These are phyloP conservation scores for Netelia inedita DNA, from an alignment of 2,888 invertebrate species.

Conservation along the genomic window DNA sequence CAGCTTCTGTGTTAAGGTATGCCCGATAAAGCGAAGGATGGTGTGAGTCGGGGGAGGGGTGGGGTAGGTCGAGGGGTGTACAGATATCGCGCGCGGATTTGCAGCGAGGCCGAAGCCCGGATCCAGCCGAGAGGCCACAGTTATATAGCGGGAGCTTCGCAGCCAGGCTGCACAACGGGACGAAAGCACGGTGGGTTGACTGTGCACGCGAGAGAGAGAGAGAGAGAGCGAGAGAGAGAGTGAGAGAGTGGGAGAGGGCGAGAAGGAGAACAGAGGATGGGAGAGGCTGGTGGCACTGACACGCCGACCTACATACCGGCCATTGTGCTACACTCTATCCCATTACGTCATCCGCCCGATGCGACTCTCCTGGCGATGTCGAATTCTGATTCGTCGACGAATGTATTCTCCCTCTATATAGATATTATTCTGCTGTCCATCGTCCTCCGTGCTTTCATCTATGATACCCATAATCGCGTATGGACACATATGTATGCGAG, in stretches of 20 bases:
- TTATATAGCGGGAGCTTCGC: slow-evolving; percentile 37
- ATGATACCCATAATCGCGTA: slow-evolving; percentile 6
- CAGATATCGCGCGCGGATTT: slow-evolving; percentile 64
- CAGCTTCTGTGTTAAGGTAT: slow-evolving; percentile 20
- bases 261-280: slow-evolving; percentile 59
- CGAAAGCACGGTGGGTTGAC: slow-evolving; percentile 52
- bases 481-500: neutral
- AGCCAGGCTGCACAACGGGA: slow-evolving; percentile 56
- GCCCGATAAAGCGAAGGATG: slow-evolving; percentile 33
- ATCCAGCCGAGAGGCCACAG: slow-evolving; percentile 53
- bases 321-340: slow-evolving; percentile 80
- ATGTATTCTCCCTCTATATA: slow-evolving; percentile 40
- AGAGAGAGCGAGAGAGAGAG: neutral
- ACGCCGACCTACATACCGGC: slow-evolving; percentile 82
- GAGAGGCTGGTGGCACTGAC: slow-evolving; percentile 76
- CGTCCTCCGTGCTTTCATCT: neutral
- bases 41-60: slow-evolving; percentile 3
- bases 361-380: slow-evolving; percentile 47
- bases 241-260: slow-evolving; percentile 6
- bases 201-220: slow-evolving; percentile 33
- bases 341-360: slow-evolving; percentile 78
- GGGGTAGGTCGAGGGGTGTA: slow-evolving; percentile 31
- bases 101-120: slow-evolving; percentile 64
- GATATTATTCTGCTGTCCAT: neutral
- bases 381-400: slow-evolving; percentile 62